Evolutionary conservation across 2,888 invertebrate species (phyloP).

Genomic region (Caenorhabditis zanzibari): DNA sequence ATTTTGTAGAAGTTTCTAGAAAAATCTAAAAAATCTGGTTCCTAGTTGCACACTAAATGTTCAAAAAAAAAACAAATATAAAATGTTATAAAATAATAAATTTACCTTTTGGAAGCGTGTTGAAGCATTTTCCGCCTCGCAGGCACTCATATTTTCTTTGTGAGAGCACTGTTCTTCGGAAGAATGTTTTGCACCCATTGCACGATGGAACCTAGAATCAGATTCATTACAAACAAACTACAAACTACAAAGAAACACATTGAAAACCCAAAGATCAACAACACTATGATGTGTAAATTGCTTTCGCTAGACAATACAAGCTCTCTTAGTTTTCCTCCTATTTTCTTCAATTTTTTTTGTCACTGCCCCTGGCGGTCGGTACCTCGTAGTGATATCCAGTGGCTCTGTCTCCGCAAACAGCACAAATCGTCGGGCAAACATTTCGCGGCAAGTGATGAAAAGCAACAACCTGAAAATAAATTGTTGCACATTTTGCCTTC

Average conservation of each 20-base stretch:
- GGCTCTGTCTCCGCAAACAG: conserved; percentile 73
- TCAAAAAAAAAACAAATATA: neutral
- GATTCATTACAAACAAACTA: neutral
- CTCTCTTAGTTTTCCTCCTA: neutral
- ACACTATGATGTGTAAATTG: conserved; percentile 49
- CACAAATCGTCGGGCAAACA: conserved; percentile 74
- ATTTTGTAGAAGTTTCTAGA: neutral
- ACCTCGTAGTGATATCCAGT: conserved; percentile 78
- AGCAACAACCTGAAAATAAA: conserved; percentile 66
- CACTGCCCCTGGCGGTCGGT: conserved; percentile 5
- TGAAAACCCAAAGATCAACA: conserved; percentile 29
- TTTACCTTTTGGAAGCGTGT: conserved; percentile 68
- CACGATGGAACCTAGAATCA: conserved; percentile 72
- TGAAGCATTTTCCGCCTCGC: conserved; percentile 67
- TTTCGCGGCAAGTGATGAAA: conserved; percentile 68
- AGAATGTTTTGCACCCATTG: conserved; percentile 73
- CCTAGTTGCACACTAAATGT: neutral
- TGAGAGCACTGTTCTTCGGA: conserved; percentile 64
- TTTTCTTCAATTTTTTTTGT: conserved; percentile 12
- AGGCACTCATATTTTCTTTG: conserved; percentile 66
- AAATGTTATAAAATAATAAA: neutral
- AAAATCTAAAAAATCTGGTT: neutral
- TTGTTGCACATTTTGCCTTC: conserved; percentile 31
- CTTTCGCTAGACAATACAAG: conserved; percentile 14
- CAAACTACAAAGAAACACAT: conserved; percentile 8